Conservation (phyloP, 2,888 invertebrate species). For the Caenorhabditis uteleia region DNA sequence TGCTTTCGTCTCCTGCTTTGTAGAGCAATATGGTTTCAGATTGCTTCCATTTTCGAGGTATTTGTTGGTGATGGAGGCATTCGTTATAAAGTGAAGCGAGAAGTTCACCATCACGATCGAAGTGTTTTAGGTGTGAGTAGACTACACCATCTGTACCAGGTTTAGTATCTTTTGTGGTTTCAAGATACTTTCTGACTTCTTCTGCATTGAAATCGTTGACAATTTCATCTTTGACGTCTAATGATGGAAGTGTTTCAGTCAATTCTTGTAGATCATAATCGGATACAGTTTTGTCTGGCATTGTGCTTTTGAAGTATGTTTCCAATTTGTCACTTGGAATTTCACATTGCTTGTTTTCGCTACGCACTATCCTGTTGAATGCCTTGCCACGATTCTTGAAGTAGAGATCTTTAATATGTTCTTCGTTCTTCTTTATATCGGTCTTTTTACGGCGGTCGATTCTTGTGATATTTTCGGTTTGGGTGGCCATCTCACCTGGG, state of each 20-base stretch:
- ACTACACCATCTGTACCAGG: constrained; percentile 1
- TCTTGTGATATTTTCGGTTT: background rate
- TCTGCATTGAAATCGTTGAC: background rate
- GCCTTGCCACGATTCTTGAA: no score
- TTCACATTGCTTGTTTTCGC: background rate
- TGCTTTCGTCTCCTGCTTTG: constrained; percentile 1
- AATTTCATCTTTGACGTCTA: background rate
- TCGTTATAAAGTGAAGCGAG: background rate
- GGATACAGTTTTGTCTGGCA: constrained; percentile 4
- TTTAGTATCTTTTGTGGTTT: background rate
- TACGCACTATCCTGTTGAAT: no score
- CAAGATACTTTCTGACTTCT: background rate
- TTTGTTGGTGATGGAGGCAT: background rate
- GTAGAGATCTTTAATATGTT: no score
- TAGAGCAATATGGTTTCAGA: constrained; percentile 4
- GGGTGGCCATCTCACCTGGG: constrained; percentile 10
- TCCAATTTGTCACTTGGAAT: constrained; percentile 4
- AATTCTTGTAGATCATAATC: constrained; percentile 1
- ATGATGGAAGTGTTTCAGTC: background rate
- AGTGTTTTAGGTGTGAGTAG: background rate
- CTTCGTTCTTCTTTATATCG: no score
- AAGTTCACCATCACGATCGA: background rate
- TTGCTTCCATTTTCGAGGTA: constrained; percentile 1
- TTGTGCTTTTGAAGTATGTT: constrained; percentile 3
- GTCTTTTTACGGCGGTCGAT: no score